Evolutionary conservation across 2,888 invertebrate species (phyloP), one percentile per base, ranked within the genome.

Genomic region (Acanthoscelides obtectus): DNA sequence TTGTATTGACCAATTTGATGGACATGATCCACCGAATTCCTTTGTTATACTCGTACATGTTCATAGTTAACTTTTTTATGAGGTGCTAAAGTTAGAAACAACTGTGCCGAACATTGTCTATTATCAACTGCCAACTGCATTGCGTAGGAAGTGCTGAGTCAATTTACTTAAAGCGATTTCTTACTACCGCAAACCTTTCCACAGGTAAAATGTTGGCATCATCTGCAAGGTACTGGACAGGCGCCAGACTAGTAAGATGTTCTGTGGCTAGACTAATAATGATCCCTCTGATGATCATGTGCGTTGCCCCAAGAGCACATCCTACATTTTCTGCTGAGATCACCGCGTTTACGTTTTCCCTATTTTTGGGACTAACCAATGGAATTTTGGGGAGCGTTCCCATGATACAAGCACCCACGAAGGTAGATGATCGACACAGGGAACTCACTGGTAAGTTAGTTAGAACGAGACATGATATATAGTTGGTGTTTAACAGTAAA

Each of bases 381-480:
- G 97, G 97, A 0, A 87, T 96, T 67, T 91, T 97, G 71, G 97
- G 97, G 3, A 95, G 96, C 73, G 91, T 97, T 27, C 97, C 97
- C 1, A 97, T 97, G 95, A 96, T 97, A 80, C 89, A 94, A 81
- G 97, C 96, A 0, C 95, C 97, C 0, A 91, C 92, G 67, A 92
- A 94, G 81, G 96, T 97, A 4, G 91, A 94, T 19, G 93, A 94
- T 73, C 93, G 95, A 70, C 91, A 94, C 78, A 89, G 95, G 66
- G 97, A 97, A 87, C 90, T 97, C 6, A 94, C 96, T 73, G 96
- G 96, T 91, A 86, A 1, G 45, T 45, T 1, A 12, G 17, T 17
- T 12, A 12, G n/a, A n/a, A n/a, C n/a, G n/a, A n/a, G n/a, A n/a
- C n/a, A n/a, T n/a, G n/a, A n/a, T n/a, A n/a, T n/a, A n/a, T n/a